Conservation (phyloP, 2,888 invertebrate genomes). For the Theretra japonica region DNA sequence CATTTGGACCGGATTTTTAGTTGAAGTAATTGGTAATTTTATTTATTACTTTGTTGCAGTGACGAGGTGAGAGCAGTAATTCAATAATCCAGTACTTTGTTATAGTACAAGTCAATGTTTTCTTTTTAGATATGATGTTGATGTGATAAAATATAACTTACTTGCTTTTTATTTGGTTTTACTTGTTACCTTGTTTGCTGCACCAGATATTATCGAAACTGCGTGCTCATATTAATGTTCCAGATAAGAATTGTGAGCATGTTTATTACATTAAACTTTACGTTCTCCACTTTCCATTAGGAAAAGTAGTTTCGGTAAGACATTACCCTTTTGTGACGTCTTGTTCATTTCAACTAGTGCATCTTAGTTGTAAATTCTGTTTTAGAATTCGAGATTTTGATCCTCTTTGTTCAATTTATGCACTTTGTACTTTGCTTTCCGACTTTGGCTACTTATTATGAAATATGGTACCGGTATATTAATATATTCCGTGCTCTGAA, state of each 20-base stretch:
- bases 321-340: neutral
- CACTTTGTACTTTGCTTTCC: neutral
- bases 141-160: too few species aligned
- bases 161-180: too few species aligned
- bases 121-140: too few species aligned
- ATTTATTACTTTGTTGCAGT: too few species aligned
- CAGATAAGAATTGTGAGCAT: neutral
- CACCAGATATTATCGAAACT: too few species aligned
- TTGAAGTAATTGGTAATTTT: neutral
- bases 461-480: too few species aligned
- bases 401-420: neutral
- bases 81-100: too few species aligned
- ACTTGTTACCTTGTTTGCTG: too few species aligned
- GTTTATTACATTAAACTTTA: neutral
- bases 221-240: neutral
- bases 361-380: neutral
- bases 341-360: neutral
- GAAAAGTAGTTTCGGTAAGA: slow-evolving; percentile 1
- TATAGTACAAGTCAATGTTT: too few species aligned
- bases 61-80: too few species aligned
- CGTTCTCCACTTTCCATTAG: slow-evolving; percentile 1
- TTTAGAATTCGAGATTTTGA: neutral
- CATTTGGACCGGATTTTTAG: neutral
- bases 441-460: too few species aligned
- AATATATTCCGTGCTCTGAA: too few species aligned